Conservation (phyloP, 2,113 vertebrate species). For the Syngnathoides biaculeatus region DNA sequence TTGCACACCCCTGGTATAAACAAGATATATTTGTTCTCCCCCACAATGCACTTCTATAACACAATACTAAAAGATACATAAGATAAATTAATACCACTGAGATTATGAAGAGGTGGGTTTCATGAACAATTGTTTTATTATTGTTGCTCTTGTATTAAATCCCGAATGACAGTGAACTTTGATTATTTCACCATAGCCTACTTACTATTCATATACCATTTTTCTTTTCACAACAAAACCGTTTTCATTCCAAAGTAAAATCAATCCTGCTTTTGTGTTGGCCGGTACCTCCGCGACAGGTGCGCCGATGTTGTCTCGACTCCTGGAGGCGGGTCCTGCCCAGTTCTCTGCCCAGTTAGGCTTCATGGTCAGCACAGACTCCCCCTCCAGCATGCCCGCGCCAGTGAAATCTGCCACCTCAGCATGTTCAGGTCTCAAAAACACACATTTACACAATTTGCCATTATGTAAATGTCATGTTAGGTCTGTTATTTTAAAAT, state of each 20-base stretch:
- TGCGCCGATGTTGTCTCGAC: conserved; percentile 95
- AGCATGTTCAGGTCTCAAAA: conserved; percentile 55
- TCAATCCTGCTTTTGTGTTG: neutral
- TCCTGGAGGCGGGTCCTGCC: conserved; percentile 91
- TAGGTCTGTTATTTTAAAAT: neutral
- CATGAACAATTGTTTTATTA: too few species aligned
- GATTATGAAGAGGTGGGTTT: too few species aligned
- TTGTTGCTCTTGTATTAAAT: too few species aligned
- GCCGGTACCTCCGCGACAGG: conserved; percentile 69
- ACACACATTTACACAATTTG: neutral
- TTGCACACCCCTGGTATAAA: too few species aligned
- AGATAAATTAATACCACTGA: too few species aligned
- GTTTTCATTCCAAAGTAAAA: neutral
- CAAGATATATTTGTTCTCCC: too few species aligned
- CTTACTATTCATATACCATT: too few species aligned
- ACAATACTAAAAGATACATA: too few species aligned
- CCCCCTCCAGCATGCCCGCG: conserved; percentile 76
- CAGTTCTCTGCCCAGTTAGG: conserved; percentile 87
- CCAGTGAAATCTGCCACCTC: conserved; percentile 53
- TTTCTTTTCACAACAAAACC: neutral
- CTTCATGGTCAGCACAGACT: conserved; percentile 71
- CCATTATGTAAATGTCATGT: neutral
- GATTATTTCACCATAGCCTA: too few species aligned
- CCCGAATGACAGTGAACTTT: too few species aligned
- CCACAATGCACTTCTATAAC: too few species aligned